Conservation (phyloP, 2,888 invertebrate species). For the Lepidochrysops patricia region DNA sequence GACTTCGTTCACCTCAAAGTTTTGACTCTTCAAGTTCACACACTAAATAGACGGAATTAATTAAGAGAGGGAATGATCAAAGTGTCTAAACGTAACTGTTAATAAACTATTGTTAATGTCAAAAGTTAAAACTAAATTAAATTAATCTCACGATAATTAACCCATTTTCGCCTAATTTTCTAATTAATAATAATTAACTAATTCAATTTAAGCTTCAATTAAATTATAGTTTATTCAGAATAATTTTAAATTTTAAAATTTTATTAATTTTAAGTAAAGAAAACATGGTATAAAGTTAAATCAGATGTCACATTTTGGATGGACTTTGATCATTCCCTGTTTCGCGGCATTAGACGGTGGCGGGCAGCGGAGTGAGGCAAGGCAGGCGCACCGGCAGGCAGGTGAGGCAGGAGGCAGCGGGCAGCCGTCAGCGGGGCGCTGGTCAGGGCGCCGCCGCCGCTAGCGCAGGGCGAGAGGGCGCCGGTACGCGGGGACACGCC, state of each 20-base stretch:
- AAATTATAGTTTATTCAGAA: too few species aligned
- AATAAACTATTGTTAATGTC: neutral
- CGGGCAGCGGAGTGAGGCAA: constrained; percentile 38
- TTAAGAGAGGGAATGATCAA: constrained; percentile 8
- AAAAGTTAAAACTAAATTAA: neutral
- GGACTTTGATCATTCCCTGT: constrained; percentile 8
- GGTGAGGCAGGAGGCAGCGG: constrained; percentile 53
- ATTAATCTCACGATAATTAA: neutral
- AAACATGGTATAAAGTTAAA: too few species aligned
- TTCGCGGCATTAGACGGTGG: neutral
- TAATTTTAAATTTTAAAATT: too few species aligned
- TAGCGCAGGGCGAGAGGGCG: constrained; percentile 56
- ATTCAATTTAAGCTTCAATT: too few species aligned
- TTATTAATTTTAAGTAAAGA: too few species aligned
- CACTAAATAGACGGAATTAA: constrained; percentile 11
- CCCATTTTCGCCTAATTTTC: neutral
- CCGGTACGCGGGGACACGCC: constrained; percentile 80
- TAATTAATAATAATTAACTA: too few species aligned
- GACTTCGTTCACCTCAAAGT: constrained; percentile 24
- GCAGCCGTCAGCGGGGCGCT: constrained; percentile 61
- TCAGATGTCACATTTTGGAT: neutral
- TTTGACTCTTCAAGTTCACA: constrained; percentile 8
- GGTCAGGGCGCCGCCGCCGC: constrained; percentile 70
- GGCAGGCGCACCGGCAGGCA: constrained; percentile 50
- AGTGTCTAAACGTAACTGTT: neutral